Percentiles rank a stretch among this genome's conserved stretches.
These are phyloP conservation scores for Furcula furcula DNA, from an alignment of 2,888 invertebrate species.

Conservation along the genomic window DNA sequence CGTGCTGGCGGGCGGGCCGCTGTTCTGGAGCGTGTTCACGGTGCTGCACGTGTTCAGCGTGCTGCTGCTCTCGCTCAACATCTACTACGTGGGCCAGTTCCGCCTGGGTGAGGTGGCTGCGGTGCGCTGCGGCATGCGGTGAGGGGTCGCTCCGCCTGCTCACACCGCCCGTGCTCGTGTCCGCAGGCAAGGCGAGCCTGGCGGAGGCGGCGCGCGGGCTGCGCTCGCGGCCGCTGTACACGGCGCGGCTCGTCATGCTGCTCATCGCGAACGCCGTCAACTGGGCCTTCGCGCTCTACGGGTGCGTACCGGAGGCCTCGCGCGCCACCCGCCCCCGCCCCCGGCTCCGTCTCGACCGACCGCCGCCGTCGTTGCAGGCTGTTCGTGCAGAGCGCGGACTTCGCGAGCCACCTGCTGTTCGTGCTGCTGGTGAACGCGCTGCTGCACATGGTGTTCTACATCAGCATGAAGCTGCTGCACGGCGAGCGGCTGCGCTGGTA, in stretches of 20 bases:
- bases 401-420: constrained; percentile 89
- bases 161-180: no score
- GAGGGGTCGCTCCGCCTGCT: no score
- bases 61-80: constrained; percentile 85
- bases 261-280: constrained; percentile 85
- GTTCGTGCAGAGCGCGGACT: constrained; percentile 84
- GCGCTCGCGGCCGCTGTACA: constrained; percentile 58
- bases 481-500: constrained; percentile 84
- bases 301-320: constrained; percentile 43
- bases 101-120: constrained; percentile 81
- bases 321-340: no score
- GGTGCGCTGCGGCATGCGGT: no score
- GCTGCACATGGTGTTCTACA: constrained; percentile 91
- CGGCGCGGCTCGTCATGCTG: constrained; percentile 81
- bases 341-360: background rate
- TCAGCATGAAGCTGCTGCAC: constrained; percentile 90
- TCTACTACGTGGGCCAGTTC: constrained; percentile 91
- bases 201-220: constrained; percentile 54
- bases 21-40: constrained; percentile 90
- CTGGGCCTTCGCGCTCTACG: constrained; percentile 86
- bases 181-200: constrained; percentile 52
- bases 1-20: constrained; percentile 84
- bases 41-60: constrained; percentile 86
- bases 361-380: constrained; percentile 51
- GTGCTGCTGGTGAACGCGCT: constrained; percentile 92